Evolutionary conservation across 2,888 invertebrate species (phyloP).

Genomic region (Apamea sordens): DNA sequence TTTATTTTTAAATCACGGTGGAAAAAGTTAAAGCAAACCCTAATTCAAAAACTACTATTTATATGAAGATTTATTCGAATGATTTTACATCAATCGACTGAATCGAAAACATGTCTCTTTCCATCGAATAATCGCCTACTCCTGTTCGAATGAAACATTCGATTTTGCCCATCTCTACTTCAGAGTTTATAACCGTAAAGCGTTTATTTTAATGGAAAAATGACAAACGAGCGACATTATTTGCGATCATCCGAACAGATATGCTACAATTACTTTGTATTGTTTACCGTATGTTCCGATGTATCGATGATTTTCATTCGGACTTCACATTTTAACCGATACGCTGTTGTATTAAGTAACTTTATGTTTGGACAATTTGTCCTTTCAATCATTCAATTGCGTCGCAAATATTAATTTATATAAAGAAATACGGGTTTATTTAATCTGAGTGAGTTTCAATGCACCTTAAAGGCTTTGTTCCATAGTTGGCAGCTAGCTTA

Average conservation of each 20-base stretch:
- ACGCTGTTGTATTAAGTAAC: not conserved
- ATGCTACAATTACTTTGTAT: constrained; percentile 58
- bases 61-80: not conserved
- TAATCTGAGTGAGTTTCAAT: not conserved
- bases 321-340: constrained; percentile 18
- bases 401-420: not conserved
- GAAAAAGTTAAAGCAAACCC: not conserved
- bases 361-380: constrained; percentile 11
- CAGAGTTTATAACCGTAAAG: constrained; percentile 69
- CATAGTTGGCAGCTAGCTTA: not conserved
- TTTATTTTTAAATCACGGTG: too few species aligned
- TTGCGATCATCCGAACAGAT: constrained; percentile 67
- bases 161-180: constrained; percentile 42
- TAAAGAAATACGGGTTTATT: not conserved
- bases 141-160: not conserved
- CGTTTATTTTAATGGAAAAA: constrained; percentile 76
- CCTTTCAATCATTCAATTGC: constrained; percentile 2
- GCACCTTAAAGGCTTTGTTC: not conserved
- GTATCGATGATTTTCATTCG: constrained; percentile 36
- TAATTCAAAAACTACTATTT: not conserved
- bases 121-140: constrained; percentile 1
- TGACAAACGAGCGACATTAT: constrained; percentile 72
- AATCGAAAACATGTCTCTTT: not conserved
- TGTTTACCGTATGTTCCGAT: constrained; percentile 46
- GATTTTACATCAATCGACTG: not conserved